These are phyloP conservation scores for Protobothrops flavoviridis DNA, from an alignment of 2,113 vertebrate genomes.

Conservation along the genomic window DNA sequence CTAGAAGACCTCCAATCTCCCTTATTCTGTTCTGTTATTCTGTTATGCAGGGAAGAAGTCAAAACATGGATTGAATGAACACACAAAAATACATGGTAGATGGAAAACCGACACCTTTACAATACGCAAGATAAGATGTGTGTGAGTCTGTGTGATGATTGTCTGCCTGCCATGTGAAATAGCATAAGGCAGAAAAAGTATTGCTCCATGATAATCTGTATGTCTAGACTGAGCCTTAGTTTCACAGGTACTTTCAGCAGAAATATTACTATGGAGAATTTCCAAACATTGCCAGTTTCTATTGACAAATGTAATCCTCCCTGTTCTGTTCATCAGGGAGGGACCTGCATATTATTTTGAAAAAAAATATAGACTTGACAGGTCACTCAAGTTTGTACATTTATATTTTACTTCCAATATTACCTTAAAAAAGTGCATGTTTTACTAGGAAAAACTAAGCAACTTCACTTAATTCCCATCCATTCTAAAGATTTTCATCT, in stretches of 20 bases:
- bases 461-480: slow-evolving; percentile 34
- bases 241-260: slow-evolving; percentile 56
- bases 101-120: not conserved
- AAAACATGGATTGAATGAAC: not conserved
- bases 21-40: not conserved
- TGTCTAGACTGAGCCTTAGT: slow-evolving; percentile 43
- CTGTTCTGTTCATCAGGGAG: slow-evolving; percentile 55
- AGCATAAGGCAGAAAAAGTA: not conserved
- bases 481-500: slow-evolving; percentile 23
- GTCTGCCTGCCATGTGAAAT: not conserved
- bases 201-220: not conserved
- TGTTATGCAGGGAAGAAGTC: not conserved
- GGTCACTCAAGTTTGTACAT: slow-evolving; percentile 39
- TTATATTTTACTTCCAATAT: slow-evolving; percentile 41
- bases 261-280: slow-evolving; percentile 49
- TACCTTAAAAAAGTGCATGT: slow-evolving; percentile 39
- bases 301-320: slow-evolving; percentile 58
- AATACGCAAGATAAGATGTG: not conserved
- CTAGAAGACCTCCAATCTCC: too few relatives aligned
- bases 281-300: slow-evolving; percentile 56
- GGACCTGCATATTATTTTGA: slow-evolving; percentile 58
- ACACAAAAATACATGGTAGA: not conserved
- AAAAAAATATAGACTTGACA: slow-evolving; percentile 47
- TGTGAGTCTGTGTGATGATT: not conserved
- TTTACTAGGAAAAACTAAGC: slow-evolving; percentile 47